Evolutionary conservation across 2,113 vertebrate genomes (phyloP).

Genomic region (Polypterus senegalus): DNA sequence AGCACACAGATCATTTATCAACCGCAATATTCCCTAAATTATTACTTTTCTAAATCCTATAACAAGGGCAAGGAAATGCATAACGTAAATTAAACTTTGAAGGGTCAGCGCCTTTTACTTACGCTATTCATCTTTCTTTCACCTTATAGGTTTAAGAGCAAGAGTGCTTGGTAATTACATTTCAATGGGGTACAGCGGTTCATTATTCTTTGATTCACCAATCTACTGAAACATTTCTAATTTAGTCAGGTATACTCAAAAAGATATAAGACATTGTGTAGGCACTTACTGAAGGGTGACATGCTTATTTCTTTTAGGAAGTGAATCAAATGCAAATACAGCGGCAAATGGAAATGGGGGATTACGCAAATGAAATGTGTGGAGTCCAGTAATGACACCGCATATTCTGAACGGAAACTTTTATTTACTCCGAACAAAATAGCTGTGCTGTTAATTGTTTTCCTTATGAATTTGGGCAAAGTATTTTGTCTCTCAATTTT

Average conservation of each 20-base stretch:
- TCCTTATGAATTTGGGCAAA: too few relatives aligned
- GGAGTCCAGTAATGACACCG: too few relatives aligned
- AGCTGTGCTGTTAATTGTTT: too few relatives aligned
- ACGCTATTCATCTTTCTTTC: conserved; percentile 94
- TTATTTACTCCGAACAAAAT: too few relatives aligned
- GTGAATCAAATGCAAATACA: too few relatives aligned
- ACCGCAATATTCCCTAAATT: conserved; percentile 92
- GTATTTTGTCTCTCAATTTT: too few relatives aligned
- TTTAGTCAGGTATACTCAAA: conserved; percentile 68
- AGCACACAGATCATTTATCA: conserved; percentile 98
- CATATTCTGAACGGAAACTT: too few relatives aligned
- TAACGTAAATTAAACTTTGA: conserved; percentile 96
- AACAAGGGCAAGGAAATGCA: conserved; percentile 81
- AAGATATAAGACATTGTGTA: conserved; percentile 49
- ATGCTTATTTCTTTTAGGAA: not conserved
- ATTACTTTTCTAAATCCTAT: conserved; percentile 92
- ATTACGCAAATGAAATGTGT: too few relatives aligned
- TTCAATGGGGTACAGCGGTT: conserved; percentile 85
- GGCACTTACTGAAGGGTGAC: conserved; percentile 21
- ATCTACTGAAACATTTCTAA: conserved; percentile 82
- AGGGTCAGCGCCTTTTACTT: conserved; percentile 96
- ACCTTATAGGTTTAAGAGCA: conserved; percentile 81
- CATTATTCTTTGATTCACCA: conserved; percentile 85
- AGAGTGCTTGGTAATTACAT: conserved; percentile 97
- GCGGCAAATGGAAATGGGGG: too few relatives aligned